Evolutionary conservation across 2,113 vertebrate species (phyloP).

Genomic region (Ivindomyrus marchei): DNA sequence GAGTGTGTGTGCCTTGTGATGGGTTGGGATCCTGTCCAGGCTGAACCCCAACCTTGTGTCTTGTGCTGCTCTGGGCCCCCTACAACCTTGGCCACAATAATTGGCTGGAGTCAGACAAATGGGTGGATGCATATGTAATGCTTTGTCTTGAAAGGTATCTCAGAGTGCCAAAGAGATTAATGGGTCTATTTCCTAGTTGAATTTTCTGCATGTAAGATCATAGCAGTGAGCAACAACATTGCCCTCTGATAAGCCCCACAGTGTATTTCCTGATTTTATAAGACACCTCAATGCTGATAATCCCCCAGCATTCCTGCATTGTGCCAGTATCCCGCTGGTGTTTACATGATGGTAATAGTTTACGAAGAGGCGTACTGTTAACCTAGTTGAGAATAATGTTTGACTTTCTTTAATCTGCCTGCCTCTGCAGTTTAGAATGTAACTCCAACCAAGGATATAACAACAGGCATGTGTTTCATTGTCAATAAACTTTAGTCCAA

Average conservation of each 20-base stretch:
- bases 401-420: background rate
- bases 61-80: background rate
- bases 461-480: background rate
- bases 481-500: background rate
- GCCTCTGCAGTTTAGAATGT: background rate
- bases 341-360: conserved; percentile 4
- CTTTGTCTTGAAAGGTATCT: background rate
- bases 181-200: background rate
- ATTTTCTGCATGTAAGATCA: background rate
- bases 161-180: background rate
- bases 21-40: background rate
- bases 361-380: background rate
- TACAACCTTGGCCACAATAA: background rate
- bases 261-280: background rate
- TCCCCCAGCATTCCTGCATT: background rate
- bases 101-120: background rate
- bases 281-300: background rate
- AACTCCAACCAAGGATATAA: background rate
- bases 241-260: background rate
- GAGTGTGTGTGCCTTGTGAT: background rate
- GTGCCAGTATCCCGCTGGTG: background rate
- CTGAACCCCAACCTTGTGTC: background rate
- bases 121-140: background rate
- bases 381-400: background rate
- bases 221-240: background rate